phyloP scores from a whole-genome alignment of 2,888 invertebrate genomes.

The Tethea ocularis region DNA sequence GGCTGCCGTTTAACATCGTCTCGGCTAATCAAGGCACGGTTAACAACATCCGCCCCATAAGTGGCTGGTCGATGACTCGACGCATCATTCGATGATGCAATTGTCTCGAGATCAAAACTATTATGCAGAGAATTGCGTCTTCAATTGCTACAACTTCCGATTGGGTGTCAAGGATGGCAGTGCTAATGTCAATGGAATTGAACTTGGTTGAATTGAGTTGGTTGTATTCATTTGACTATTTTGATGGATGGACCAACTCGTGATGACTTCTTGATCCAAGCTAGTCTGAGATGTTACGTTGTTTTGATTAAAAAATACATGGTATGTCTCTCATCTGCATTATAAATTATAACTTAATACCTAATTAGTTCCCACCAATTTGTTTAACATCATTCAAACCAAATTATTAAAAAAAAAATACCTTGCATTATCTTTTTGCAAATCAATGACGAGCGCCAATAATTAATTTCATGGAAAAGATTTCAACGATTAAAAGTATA shows the following conservation, averaged over 20 bases:
- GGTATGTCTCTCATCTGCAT: no score
- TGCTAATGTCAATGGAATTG: conserved; percentile 58
- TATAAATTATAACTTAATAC: no score
- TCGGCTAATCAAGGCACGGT: conserved; percentile 79
- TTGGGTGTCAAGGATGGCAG: conserved; percentile 73
- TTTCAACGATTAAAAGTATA: not conserved
- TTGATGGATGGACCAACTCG: not conserved
- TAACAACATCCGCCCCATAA: conserved; percentile 80
- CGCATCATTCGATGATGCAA: conserved; percentile 74
- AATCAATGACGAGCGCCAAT: not conserved
- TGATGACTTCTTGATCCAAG: not conserved
- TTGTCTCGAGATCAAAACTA: conserved; percentile 57
- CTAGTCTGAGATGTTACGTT: no score
- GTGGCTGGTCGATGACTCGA: conserved; percentile 78
- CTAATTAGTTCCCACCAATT: no score
- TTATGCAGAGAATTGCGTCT: conserved; percentile 58
- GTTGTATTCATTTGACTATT: conserved; percentile 30
- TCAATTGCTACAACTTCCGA: conserved; percentile 74
- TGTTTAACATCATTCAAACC: no score
- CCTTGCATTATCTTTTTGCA: not conserved
- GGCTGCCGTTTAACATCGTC: conserved; percentile 78
- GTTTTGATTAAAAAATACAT: no score
- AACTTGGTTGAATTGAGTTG: conserved; percentile 39
- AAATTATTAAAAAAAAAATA: not conserved
- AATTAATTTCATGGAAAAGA: not conserved